Base-by-base conservation (phyloP, 1,140 invertebrate genomes). In the Drosophila pachea region DNA sequence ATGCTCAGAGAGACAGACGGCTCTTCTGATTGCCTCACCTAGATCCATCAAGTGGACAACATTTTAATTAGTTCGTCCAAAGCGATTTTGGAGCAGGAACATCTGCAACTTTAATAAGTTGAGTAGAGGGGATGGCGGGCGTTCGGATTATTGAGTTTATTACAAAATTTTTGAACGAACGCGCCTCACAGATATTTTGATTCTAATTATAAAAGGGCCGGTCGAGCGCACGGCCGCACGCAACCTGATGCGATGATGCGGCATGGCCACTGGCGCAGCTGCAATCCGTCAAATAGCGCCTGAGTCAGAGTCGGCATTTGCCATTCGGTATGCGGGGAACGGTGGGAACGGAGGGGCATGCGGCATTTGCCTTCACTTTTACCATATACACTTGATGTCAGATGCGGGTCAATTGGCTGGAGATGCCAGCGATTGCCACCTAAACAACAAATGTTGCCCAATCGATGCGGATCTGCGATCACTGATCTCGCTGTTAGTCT, bases 161-260 rank as follows among this genome's bases (percentile, higher is more conserved):
- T 70, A 66, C 68, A 70, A 59, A 50, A 70, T 67, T 56, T 56
- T 22, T 22, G 22, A 22, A 22, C 62, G 40, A 75, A 68, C 61
- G 68, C 49, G 58, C 60, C 49, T 74, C 74, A 43, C 52, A 62
- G 38, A 7, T 43, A 16, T 43, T n/a, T 16, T 43, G 40, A 35
- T 83, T 83, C 78, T 84, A 83, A 83, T 83, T 79, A 84, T 82
- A 82, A 74, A 82, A 65, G 67, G 47, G 67, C 22, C 55, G 63
- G 2, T 32, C 45, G 52, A 12, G 12, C 29, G 32, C 42, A 50
- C 56, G 69, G 40, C n/a, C 7, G 33, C 16, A 45, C 47, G 60
- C 56, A 53, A 74, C 74, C 65, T 48, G 55, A 55, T 59, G 68
- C 35, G 40, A 43, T 42, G 53, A 31, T 56, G 54, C 14, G 53